Evolutionary conservation across 1,140 invertebrate species (phyloP).

Genomic region (Drosophila mojavensis): DNA sequence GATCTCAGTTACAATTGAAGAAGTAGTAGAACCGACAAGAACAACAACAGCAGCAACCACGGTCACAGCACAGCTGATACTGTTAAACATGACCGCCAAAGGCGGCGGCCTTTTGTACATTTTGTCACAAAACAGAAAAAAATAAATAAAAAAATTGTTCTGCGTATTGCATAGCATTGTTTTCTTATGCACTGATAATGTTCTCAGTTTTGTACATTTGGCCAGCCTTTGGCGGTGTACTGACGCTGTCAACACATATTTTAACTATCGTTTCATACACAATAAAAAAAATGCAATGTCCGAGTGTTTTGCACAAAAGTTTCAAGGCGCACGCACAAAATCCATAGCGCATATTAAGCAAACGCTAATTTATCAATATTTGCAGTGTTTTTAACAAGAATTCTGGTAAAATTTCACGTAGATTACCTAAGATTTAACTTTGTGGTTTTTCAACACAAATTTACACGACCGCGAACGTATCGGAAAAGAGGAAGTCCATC

Average conservation of each 20-base stretch:
- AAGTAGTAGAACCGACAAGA: constrained; percentile 10
- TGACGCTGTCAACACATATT: constrained; percentile 28
- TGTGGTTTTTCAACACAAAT: constrained; percentile 82
- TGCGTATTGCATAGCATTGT: constrained; percentile 19
- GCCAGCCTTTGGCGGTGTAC: constrained; percentile 4
- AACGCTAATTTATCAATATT: constrained; percentile 22
- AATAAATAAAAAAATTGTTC: constrained; percentile 34
- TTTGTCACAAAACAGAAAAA: constrained; percentile 39
- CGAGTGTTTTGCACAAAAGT: constrained; percentile 51
- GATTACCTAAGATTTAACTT: constrained; percentile 83
- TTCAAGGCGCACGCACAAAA: constrained; percentile 53
- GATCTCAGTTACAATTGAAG: constrained; percentile 3
- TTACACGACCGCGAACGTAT: constrained; percentile 84
- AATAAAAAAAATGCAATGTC: constrained; percentile 58
- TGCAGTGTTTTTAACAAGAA: constrained; percentile 34
- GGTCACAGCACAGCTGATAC: constrained; percentile 27
- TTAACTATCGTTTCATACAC: constrained; percentile 47
- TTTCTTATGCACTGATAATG: constrained; percentile 23
- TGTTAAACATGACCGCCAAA: constrained; percentile 15
- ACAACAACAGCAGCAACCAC: constrained; percentile 27
- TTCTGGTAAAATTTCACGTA: constrained; percentile 51
- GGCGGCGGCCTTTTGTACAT: constrained; percentile 14
- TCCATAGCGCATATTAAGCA: constrained; percentile 30
- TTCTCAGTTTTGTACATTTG: constrained; percentile 8
- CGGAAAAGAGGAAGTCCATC: constrained; percentile 81